Base-by-base conservation (phyloP, 2,888 invertebrate species). In the Metalampra italica region DNA sequence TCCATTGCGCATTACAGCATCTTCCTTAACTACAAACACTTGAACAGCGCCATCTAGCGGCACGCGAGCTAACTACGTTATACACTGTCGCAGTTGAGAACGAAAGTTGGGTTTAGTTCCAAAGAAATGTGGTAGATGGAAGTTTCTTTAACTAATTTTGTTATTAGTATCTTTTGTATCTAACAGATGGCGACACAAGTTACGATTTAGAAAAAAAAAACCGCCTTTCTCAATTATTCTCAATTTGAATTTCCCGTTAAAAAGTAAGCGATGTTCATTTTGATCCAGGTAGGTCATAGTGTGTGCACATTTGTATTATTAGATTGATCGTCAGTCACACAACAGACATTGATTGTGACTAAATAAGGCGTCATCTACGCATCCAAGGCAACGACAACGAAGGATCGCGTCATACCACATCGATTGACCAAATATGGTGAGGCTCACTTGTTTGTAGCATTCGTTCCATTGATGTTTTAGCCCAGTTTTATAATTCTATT, bases 371-470 rank as follows among this genome's bases (percentile, higher is more conserved):
- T 56, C 46, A 54, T 60, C 61, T 51, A 56, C 54, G 50, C 50
- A 22, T 22, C 22, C 22, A 22, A 22, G 22, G 22, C 22, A 22
- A 22, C 22, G 22, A 22, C 22, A 22, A 3, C 22, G 22, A 22
- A 22, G 38, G 66, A 67, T 71, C 60, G 66, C 75, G 70, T 75
- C 76, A 72, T 66, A 45, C 57, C 22, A 52, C 57, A 54, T 54
- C 52, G 53, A 54, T 60, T 62, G 57, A 38, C 68, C 69, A 57
- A 62, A 60, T 57, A 70, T 53, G 73, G 73, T 40, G 11, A 12
- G 29, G 39, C 29, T 37, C 29, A 34, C 43, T 34, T 43, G 30
- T 22, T 29, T 51, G 51, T 15, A 36, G 56, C 42, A 7, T 52
- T 53, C 53, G 59, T 56, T 57, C 53, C 50, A 50, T 57, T 39